Conservation (phyloP, 2,797 vertebrate species). For the Phoxinus dragarum region DNA sequence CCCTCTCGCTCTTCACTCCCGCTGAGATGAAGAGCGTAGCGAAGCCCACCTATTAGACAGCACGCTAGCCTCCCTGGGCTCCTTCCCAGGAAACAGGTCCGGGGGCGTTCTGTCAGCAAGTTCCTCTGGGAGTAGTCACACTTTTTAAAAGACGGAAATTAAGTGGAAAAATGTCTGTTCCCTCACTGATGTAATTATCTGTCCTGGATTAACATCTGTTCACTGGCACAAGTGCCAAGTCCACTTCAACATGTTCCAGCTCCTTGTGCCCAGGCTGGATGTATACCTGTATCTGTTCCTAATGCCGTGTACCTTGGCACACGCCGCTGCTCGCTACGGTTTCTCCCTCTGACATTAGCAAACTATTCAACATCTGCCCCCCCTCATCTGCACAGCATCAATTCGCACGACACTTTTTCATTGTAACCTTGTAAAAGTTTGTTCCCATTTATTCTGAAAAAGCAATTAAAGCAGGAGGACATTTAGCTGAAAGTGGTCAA, state of each 20-base stretch:
- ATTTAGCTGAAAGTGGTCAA: background rate
- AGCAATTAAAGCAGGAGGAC: background rate
- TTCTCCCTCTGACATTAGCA: constrained; percentile 81
- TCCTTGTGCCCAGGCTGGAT: constrained; percentile 69
- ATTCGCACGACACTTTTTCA: constrained; percentile 68
- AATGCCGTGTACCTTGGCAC: constrained; percentile 80
- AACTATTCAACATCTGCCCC: constrained; percentile 80
- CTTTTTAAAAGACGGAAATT: constrained; percentile 83
- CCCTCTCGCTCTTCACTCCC: constrained; percentile 52
- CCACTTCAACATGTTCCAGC: constrained; percentile 78
- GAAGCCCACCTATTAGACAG: constrained; percentile 69
- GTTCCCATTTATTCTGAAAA: constrained; percentile 46
- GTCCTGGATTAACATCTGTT: constrained; percentile 87
- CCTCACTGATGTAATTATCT: constrained; percentile 86
- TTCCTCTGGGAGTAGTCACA: constrained; percentile 76
- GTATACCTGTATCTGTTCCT: constrained; percentile 79
- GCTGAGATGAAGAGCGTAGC: constrained; percentile 66
- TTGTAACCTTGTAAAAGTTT: constrained; percentile 55
- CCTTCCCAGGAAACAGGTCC: constrained; percentile 69
- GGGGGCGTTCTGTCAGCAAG: constrained; percentile 68
- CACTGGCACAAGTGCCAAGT: constrained; percentile 76
- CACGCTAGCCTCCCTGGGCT: constrained; percentile 66
- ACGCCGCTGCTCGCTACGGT: constrained; percentile 70
- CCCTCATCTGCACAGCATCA: constrained; percentile 76
- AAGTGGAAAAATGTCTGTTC: constrained; percentile 86